A percentile compares a stretch with the other conserved stretches of the same genome.
These are phyloP conservation scores for Carcinoscorpius rotundicauda DNA, from an alignment of 1,140 invertebrate genomes.

Conservation along the genomic window DNA sequence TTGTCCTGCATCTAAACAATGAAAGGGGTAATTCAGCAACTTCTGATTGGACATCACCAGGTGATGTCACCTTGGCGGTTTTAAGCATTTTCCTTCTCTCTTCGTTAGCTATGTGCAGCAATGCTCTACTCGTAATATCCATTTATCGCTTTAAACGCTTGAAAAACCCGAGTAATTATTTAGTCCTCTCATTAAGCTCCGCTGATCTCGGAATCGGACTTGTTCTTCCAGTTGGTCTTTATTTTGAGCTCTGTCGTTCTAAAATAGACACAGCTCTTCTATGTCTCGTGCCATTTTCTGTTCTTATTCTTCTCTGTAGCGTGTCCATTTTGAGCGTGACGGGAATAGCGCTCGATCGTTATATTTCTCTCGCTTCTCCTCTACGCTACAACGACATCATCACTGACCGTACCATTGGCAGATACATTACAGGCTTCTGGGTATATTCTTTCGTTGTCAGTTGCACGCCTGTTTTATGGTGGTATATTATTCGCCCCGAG, in stretches of 20 bases:
- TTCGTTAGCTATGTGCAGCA: slow-evolving; percentile 43
- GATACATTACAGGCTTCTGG: slow-evolving; percentile 47
- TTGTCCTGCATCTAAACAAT: no score
- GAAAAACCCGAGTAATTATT: slow-evolving; percentile 51
- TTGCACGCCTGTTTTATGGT: slow-evolving; percentile 41
- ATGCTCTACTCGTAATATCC: slow-evolving; percentile 43
- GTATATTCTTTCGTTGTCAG: slow-evolving; percentile 44
- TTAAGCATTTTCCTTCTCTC: slow-evolving; percentile 43
- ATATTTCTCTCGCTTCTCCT: slow-evolving; percentile 48
- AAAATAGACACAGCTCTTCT: slow-evolving; percentile 22
- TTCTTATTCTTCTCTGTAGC: slow-evolving; percentile 46
- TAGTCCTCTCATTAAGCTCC: slow-evolving; percentile 57
- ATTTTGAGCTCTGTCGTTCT: slow-evolving; percentile 42
- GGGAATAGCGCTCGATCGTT: slow-evolving; percentile 50
- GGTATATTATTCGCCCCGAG: slow-evolving; percentile 25
- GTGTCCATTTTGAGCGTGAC: slow-evolving; percentile 49
- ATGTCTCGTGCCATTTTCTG: slow-evolving; percentile 46
- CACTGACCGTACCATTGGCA: slow-evolving; percentile 44
- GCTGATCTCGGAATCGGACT: slow-evolving; percentile 59
- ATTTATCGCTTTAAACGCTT: slow-evolving; percentile 47
- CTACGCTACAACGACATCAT: slow-evolving; percentile 46
- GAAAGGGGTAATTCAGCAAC: no score
- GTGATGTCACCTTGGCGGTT: slow-evolving; percentile 35
- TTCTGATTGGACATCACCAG: slow-evolving; percentile 7
- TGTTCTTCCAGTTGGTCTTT: slow-evolving; percentile 52